Conservation (phyloP, 2,797 vertebrate species). For the Choloepus didactylus region DNA sequence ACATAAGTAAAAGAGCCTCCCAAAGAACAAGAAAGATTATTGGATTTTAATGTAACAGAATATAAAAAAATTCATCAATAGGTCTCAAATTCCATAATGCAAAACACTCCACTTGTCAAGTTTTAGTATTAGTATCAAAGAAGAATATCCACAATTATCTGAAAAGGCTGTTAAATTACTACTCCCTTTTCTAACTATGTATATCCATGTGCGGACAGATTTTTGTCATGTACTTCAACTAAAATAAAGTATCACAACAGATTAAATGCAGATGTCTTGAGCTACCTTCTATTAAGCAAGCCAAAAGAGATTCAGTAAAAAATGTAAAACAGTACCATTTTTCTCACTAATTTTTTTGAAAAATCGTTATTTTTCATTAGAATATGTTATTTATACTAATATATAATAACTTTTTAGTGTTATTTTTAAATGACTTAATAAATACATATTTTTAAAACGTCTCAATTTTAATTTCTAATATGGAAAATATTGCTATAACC, state of each 20-base stretch:
- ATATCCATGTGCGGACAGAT: background rate
- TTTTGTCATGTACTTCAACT: background rate
- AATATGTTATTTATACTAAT: constrained; percentile 1
- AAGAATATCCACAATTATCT: background rate
- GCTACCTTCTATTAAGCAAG: constrained; percentile 20
- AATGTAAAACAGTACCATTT: background rate
- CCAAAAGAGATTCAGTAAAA: constrained; percentile 11
- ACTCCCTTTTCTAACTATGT: background rate
- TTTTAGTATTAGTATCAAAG: background rate
- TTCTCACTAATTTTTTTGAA: background rate
- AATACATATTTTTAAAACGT: background rate
- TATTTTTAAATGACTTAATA: constrained; percentile 11
- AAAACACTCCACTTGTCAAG: background rate
- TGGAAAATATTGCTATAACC: background rate
- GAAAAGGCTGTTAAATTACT: constrained; percentile 2
- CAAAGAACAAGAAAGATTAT: background rate
- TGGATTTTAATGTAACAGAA: background rate
- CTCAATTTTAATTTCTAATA: constrained; percentile 52
- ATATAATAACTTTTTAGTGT: background rate
- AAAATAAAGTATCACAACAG: background rate
- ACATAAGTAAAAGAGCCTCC: background rate
- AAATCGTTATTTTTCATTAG: constrained; percentile 30
- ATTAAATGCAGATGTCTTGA: background rate
- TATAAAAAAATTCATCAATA: background rate
- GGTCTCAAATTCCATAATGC: background rate